A percentile compares a stretch with the other conserved stretches of the same genome.
phyloP scores from a whole-genome alignment of 2,888 invertebrate species.

The Agrypnus murinus region DNA sequence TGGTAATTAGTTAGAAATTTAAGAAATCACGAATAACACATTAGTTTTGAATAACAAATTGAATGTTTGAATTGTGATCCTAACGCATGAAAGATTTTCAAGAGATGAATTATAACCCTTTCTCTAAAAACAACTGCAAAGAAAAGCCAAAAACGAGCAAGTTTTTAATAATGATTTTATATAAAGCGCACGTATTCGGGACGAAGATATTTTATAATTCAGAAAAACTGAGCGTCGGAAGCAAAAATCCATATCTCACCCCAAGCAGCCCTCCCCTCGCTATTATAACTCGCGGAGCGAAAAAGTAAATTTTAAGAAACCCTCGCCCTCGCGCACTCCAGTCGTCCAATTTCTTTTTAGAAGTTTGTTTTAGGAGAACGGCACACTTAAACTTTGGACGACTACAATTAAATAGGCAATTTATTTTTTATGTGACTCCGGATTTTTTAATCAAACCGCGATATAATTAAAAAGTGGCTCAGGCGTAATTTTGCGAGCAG shows the following conservation, averaged over 20 bases:
- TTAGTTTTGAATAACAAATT: no score
- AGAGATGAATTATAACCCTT: no score
- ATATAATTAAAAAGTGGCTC: slow-evolving; percentile 61
- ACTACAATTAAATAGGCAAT: slow-evolving; percentile 71
- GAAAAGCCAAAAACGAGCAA: slow-evolving; percentile 31
- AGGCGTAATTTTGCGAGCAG: slow-evolving; percentile 46
- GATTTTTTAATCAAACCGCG: slow-evolving; percentile 71
- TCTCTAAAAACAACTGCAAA: slow-evolving; percentile 10
- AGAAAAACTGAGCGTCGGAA: slow-evolving; percentile 70
- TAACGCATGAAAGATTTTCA: no score
- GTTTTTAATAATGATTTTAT: slow-evolving; percentile 59
- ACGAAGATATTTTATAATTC: slow-evolving; percentile 71
- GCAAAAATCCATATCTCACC: slow-evolving; percentile 72
- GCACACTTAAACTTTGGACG: slow-evolving; percentile 44
- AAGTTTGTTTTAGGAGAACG: slow-evolving; percentile 48
- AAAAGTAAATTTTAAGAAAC: slow-evolving; percentile 70
- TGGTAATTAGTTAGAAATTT: no score
- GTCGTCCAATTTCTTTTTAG: slow-evolving; percentile 64
- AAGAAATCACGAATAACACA: no score
- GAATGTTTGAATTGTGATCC: no score
- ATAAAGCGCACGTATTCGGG: slow-evolving; percentile 57
- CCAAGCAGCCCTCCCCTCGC: slow-evolving; percentile 65
- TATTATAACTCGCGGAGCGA: slow-evolving; percentile 72
- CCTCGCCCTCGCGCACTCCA: slow-evolving; percentile 66
- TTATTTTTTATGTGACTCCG: slow-evolving; percentile 70